Evolutionary conservation across 2,888 invertebrate genomes (phyloP).

Genomic region (Cerastis leucographa): DNA sequence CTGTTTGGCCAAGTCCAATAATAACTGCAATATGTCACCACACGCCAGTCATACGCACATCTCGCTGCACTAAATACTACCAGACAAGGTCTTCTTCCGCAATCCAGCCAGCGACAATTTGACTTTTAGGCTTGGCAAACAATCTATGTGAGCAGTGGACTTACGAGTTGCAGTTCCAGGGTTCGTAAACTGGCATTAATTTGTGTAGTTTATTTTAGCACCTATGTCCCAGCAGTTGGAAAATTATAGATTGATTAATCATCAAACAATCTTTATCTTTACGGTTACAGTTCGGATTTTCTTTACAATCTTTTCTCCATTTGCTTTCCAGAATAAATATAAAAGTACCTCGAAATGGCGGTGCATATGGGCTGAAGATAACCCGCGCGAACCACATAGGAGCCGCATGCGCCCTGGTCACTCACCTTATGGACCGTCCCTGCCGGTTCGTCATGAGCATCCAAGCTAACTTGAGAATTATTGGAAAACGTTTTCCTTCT

Average conservation of each 20-base stretch:
- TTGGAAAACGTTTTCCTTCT: conserved; percentile 92
- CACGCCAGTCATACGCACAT: neutral
- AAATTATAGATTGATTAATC: neutral
- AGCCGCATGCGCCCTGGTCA: conserved; percentile 93
- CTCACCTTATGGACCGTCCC: conserved; percentile 91
- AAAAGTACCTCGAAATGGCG: conserved; percentile 81
- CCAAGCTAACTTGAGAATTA: conserved; percentile 93
- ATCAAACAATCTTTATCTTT: neutral
- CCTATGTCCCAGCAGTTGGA: neutral
- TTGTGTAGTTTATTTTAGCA: neutral
- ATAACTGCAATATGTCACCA: neutral
- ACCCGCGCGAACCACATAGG: conserved; percentile 91
- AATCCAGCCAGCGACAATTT: neutral
- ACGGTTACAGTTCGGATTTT: neutral
- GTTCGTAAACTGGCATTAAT: neutral
- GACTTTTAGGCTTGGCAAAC: neutral
- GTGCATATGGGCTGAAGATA: conserved; percentile 93
- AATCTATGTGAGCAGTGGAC: neutral
- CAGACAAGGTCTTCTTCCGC: neutral
- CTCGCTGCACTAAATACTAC: neutral
- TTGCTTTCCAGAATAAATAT: conserved; percentile 75
- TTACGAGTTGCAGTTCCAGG: neutral
- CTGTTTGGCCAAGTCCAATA: neutral
- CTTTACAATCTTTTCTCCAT: neutral
- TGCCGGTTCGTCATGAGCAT: conserved; percentile 93